Percentiles rank a stretch among this genome's conserved stretches.
Evolutionary conservation across 2,797 vertebrate genomes (phyloP).

Genomic region (Platyrinchus mystaceus): DNA sequence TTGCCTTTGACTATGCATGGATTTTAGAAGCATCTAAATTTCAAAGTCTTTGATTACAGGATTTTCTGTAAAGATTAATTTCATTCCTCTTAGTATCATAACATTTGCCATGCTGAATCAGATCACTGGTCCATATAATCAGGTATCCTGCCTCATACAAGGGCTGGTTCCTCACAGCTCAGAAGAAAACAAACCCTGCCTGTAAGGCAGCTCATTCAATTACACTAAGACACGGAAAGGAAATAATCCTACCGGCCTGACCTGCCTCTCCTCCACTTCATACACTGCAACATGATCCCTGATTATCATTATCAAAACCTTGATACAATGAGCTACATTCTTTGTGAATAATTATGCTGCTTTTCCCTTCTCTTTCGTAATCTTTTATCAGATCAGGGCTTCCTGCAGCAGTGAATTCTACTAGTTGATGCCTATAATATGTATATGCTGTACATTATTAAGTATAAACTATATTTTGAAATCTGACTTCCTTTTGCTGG

Average conservation of each 20-base stretch:
- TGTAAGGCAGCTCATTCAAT: slow-evolving; percentile 19
- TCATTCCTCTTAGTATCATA: slow-evolving; percentile 9
- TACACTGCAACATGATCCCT: not conserved
- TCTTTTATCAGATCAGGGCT: not conserved
- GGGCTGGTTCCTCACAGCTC: not conserved
- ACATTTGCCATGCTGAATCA: slow-evolving; percentile 26
- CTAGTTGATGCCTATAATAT: not conserved
- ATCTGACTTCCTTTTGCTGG: not conserved
- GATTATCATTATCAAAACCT: not conserved
- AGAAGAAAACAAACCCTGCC: slow-evolving; percentile 16
- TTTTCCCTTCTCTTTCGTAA: not conserved
- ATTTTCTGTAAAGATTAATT: slow-evolving; percentile 21
- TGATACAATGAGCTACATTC: not conserved
- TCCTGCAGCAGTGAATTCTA: not conserved
- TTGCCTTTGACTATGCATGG: slow-evolving; percentile 36
- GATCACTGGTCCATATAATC: slow-evolving; percentile 37
- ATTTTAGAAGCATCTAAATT: slow-evolving; percentile 31
- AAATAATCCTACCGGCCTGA: slow-evolving; percentile 14
- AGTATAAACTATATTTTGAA: not conserved
- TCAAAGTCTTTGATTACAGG: slow-evolving; percentile 19
- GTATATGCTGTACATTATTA: not conserved
- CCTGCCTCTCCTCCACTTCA: not conserved
- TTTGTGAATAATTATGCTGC: not conserved
- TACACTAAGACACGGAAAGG: not conserved
- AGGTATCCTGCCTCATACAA: not conserved